A percentile compares a stretch with the other conserved stretches of the same genome.
Evolutionary conservation across 1,140 invertebrate genomes (phyloP).

Genomic region (Temnothorax longispinosus): DNA sequence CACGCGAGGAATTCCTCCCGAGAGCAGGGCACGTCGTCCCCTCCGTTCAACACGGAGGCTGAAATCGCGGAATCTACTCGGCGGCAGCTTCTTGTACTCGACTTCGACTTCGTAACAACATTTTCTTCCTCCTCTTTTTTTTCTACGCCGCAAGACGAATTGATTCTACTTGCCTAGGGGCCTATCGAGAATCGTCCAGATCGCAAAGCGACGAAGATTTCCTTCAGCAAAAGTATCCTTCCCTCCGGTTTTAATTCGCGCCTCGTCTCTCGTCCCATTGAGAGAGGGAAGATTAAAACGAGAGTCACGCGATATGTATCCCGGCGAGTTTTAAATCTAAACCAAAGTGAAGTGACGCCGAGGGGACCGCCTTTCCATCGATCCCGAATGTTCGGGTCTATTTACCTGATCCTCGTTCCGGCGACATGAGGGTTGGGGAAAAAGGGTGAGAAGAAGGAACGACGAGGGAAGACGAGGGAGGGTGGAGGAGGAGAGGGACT

Average conservation of each 20-base stretch:
- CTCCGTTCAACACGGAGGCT: slow-evolving; percentile 2
- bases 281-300: not conserved
- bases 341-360: slow-evolving; percentile 39
- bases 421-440: slow-evolving; percentile 17
- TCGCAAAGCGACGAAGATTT: not conserved
- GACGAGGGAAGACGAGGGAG: slow-evolving; percentile 14
- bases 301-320: slow-evolving; percentile 31
- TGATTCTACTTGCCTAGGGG: not conserved
- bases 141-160: slow-evolving; percentile 12
- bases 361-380: slow-evolving; percentile 32
- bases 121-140: not conserved
- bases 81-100: not conserved
- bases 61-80: slow-evolving; percentile 13
- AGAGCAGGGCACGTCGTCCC: not conserved
- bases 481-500: not conserved
- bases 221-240: not conserved
- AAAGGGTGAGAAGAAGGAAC: slow-evolving; percentile 16
- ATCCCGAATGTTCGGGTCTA: slow-evolving; percentile 59
- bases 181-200: not conserved
- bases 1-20: slow-evolving; percentile 68
- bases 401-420: slow-evolving; percentile 48
- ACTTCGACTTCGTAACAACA: not conserved
- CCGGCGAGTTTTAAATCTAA: not conserved
- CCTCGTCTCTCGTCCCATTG: not conserved
- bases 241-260: not conserved